Percentiles rank a stretch among this genome's conserved stretches.
Conservation (phyloP, 1,140 invertebrate genomes). For the Bombus superbus region DNA sequence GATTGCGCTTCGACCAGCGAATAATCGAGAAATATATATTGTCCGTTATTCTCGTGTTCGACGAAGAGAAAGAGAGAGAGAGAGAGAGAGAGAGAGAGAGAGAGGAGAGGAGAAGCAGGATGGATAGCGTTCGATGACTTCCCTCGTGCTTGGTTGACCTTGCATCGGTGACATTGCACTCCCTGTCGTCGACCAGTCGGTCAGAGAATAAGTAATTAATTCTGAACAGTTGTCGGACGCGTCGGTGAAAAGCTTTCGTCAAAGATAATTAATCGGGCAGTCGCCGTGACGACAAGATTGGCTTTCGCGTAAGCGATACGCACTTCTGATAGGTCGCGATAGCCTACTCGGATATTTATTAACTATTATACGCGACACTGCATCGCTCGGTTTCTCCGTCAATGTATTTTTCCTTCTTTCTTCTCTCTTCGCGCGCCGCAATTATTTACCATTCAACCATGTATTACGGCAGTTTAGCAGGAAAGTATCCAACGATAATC, state of each 20-base stretch:
- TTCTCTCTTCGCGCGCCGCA: background rate
- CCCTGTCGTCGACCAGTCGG: conserved; percentile 50
- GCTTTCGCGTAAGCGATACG: conserved; percentile 54
- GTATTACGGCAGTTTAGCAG: conserved; percentile 45
- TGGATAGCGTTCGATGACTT: background rate
- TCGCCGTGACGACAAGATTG: conserved; percentile 19
- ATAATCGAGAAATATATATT: conserved; percentile 4
- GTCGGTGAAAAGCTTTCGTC: conserved; percentile 67
- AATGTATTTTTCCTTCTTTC: background rate
- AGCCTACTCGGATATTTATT: conserved; percentile 54
- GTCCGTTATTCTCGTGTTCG: background rate
- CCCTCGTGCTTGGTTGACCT: conserved; percentile 6
- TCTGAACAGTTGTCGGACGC: conserved; percentile 51
- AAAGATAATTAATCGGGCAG: conserved; percentile 61
- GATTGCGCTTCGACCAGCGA: background rate
- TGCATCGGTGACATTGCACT: conserved; percentile 39
- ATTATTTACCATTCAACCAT: conserved; percentile 51
- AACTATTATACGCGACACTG: conserved; percentile 47
- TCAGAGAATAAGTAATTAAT: conserved; percentile 61
- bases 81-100: background rate
- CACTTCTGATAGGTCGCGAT: conserved; percentile 10
- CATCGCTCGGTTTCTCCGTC: conserved; percentile 29
- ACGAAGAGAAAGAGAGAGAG: background rate
- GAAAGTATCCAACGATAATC: conserved; percentile 48
- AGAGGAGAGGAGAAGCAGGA: too few species aligned